A percentile compares a stretch with the other conserved stretches of the same genome.
Evolutionary conservation across 2,888 invertebrate genomes (phyloP).

Genomic region (Agrochola lota): DNA sequence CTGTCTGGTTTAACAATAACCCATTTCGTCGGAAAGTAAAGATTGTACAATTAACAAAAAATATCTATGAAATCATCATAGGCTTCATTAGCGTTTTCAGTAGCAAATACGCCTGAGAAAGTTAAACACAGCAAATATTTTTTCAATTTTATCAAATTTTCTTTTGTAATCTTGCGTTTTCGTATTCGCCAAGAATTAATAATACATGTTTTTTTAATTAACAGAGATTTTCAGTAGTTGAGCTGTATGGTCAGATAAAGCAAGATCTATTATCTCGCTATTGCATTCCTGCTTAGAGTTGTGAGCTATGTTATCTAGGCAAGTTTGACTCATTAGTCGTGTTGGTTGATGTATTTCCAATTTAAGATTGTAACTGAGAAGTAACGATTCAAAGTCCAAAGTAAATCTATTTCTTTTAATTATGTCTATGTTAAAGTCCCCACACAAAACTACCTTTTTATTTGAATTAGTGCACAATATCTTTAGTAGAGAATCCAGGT

Average conservation of each 20-base stretch:
- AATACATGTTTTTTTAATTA: constrained; percentile 1
- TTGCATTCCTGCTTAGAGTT: constrained; percentile 1
- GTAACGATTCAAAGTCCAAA: constrained; percentile 1
- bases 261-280: constrained; percentile 13
- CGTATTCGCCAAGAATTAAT: constrained; percentile 4
- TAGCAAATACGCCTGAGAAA: neutral
- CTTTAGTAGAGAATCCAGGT: neutral
- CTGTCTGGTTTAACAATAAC: no score
- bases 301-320: constrained; percentile 8
- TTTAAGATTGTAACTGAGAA: constrained; percentile 6
- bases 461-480: neutral
- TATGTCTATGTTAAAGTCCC: no score
- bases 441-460: no score
- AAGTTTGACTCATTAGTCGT: neutral
- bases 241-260: constrained; percentile 20
- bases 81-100: no score
- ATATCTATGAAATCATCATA: no score
- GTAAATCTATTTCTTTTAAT: neutral
- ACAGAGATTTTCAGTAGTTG: neutral
- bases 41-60: no score
- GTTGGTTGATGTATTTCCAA: constrained; percentile 3
- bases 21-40: no score
- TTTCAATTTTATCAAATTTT: constrained; percentile 4
- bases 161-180: neutral
- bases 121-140: neutral